Evolutionary conservation across 92 coral and sea anemone species (phyloP), one percentile per base, ranked within the genome.

Genomic region (Blastomussa wellsi): DNA sequence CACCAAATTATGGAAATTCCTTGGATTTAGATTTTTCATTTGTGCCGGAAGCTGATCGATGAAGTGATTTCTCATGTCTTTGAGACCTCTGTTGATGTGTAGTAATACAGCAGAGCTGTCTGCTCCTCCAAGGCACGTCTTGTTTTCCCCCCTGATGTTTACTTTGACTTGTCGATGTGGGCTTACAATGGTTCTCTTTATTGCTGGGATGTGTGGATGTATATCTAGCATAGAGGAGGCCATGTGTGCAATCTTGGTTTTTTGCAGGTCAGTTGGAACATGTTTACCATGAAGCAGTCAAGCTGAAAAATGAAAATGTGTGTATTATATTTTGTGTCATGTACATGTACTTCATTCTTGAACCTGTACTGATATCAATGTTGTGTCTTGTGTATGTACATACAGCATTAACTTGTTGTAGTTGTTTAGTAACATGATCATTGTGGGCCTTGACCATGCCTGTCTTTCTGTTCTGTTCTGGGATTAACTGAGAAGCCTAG

Each of bases 401-500:
- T 71, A 83, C 85, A 72, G 47, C 51, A 60, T 31, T 33, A 53
- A 83, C 89, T 35, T 78, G 36, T 72, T 84, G 74, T 3, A 85
- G 35, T 80, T 84, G 84, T 41, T 74, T 44, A n/a, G 79, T 52
- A n/a, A 52, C 65, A 62, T 70, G 68, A 33, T 75, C 53, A 20
- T n/a, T 38, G 65, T n/a, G n/a, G n/a, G n/a, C n/a, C n/a, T n/a
- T n/a, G n/a, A n/a, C n/a, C n/a, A n/a, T n/a, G n/a, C n/a, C 74
- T 29, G 71, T 67, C 77, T 89, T 89, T 26, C 62, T 33, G 51
- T 82, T 87, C 78, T n/a, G 90, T 86, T 62, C 87, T 85, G 24
- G 87, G 92, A 49, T 90, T 81, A 2, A 78, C 92, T 37, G 92
- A 90, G 68, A 68, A 90, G 14, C 92, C 90, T n/a, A 90, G 77